A percentile compares a stretch with the other conserved stretches of the same genome.
Evolutionary conservation across 1,140 invertebrate species (phyloP).

Genomic region (Ceratosolen fusciceps): DNA sequence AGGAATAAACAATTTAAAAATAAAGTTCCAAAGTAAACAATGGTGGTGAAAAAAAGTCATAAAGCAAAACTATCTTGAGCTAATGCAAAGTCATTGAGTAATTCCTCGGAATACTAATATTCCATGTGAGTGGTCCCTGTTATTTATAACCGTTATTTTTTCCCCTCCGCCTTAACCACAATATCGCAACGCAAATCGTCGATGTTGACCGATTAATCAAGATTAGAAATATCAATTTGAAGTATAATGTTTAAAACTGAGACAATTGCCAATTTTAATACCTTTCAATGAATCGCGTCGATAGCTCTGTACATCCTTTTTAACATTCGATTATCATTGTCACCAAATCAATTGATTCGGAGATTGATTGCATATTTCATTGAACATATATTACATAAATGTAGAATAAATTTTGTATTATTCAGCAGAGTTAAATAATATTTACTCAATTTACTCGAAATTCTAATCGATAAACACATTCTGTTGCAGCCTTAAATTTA

Average conservation of each 20-base stretch:
- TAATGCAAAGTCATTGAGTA: background rate
- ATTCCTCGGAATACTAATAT: no score
- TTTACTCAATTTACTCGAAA: no score
- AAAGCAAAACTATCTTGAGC: background rate
- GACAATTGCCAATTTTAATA: no score
- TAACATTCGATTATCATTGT: no score
- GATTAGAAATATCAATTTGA: background rate
- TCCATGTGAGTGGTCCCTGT: conserved; percentile 5
- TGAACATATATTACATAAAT: no score
- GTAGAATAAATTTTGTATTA: no score
- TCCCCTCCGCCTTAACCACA: background rate
- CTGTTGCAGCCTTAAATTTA: no score
- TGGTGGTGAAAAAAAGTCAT: background rate
- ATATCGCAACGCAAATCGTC: background rate
- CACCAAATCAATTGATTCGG: no score
- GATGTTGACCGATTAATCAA: background rate
- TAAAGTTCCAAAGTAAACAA: conserved; percentile 16
- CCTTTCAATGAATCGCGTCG: background rate
- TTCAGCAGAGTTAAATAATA: no score
- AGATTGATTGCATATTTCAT: no score
- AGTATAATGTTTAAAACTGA: background rate
- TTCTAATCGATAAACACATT: no score
- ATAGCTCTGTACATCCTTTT: no score
- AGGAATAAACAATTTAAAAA: background rate
- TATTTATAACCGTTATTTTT: conserved; percentile 19